Base-by-base conservation (phyloP, 2,797 vertebrate genomes). In the Tragelaphus oryx region DNA sequence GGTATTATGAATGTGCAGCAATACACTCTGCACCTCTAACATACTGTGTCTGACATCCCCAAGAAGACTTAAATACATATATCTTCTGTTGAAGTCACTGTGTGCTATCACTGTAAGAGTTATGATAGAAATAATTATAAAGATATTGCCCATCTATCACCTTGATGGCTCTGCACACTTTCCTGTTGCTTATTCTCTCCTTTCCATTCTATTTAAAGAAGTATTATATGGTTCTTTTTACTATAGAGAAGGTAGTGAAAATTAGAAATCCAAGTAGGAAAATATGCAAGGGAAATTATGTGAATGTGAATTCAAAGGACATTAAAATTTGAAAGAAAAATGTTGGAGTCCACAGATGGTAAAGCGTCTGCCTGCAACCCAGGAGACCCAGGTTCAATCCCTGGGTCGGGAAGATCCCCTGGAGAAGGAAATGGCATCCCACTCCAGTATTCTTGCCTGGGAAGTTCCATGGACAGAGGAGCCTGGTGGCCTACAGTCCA, bases 61-160 rank as follows among this genome's bases (percentile, higher is more conserved):
- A 62, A 91, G 65, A 96, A 96, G 96, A 94, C 80, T 78, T 87
- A 96, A 93, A 91, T 85, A 80, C 6, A 83, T 92, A 17, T 30
- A 91, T 95, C 89, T 96, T 91, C 48, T 76, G 48, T 46, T 83
- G 44, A 57, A 76, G 62, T 86, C 65, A 74, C 28, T 85, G 46
- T 95, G 37, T 65, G 44, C 68, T 81, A 95, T 93, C 86, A 71
- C 57, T 87, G 2, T 68, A 94, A 96, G 71, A 97, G 92, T 94
- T 97, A 95, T 94, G 91, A 94, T 57, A 94, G 85, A 96, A 96
- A 97, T 94, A 97, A 97, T 97, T 96, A 95, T 30, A 89, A 87
- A 89, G 71, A 88, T 93, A 97, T 95, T 96, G 91, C 54, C 89
- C 94, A 92, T 95, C 86, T 93, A 95, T 95, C 95, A 97, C 59